Conservation (phyloP, 2,888 invertebrate genomes). For the Nephrotoma flavescens region DNA sequence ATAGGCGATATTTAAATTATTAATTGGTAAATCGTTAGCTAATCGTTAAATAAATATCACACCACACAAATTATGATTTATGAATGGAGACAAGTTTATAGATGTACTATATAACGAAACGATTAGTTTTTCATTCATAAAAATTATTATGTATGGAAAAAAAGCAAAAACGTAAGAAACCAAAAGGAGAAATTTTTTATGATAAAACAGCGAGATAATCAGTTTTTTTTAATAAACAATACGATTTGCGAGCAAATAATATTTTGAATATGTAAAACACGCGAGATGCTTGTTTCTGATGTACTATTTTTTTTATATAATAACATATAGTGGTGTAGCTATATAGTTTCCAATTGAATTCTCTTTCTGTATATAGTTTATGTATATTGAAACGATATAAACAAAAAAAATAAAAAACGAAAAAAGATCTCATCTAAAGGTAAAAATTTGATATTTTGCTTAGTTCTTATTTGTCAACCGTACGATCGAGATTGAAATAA, state of each 20-base stretch:
- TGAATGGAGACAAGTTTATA: background rate
- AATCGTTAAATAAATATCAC: background rate
- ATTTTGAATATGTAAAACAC: background rate
- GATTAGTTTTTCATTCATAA: background rate
- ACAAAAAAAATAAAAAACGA: background rate
- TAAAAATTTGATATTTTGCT: slow-evolving; percentile 1
- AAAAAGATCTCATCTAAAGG: background rate
- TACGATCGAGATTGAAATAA: background rate
- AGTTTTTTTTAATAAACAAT: background rate
- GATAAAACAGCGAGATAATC: no score
- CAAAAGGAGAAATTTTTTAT: background rate
- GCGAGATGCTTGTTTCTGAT: background rate
- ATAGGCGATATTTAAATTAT: background rate
- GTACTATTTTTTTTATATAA: background rate
- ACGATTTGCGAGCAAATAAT: background rate
- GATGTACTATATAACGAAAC: no score
- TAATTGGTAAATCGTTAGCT: background rate
- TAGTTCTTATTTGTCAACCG: slow-evolving; percentile 4
- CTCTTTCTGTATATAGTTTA: background rate
- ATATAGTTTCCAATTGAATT: background rate
- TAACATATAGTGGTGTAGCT: background rate
- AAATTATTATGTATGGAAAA: background rate
- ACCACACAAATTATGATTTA: background rate
- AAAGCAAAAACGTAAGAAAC: background rate
- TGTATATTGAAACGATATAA: background rate